Conservation (phyloP, 2,113 vertebrate genomes). For the Indicator maculatus region DNA sequence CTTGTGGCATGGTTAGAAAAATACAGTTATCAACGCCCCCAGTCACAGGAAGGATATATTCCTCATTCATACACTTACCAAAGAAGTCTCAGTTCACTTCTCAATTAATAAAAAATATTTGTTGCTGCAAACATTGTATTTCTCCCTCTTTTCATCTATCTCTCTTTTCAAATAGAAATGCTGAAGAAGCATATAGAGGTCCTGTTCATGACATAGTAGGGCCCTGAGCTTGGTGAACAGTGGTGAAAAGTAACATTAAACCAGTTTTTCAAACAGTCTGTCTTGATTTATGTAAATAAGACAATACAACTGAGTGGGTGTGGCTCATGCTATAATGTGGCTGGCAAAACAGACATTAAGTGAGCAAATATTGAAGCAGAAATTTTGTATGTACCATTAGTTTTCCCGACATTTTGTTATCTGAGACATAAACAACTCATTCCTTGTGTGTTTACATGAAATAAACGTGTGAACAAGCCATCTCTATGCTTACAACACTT, state of each 20-base stretch:
- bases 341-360: neutral
- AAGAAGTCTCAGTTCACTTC: neutral
- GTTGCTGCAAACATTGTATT: neutral
- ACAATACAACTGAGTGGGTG: rapidly evolving
- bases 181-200: neutral
- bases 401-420: neutral
- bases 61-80: rapidly evolving
- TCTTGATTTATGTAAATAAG: neutral
- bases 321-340: neutral
- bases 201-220: rapidly evolving
- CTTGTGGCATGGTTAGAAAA: neutral
- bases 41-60: neutral
- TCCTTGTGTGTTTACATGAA: neutral
- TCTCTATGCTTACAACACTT: neutral
- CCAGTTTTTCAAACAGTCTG: neutral
- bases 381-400: rapidly evolving
- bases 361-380: neutral
- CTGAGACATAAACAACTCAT: neutral
- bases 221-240: neutral
- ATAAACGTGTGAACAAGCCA: neutral
- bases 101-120: neutral
- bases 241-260: neutral
- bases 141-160: neutral
- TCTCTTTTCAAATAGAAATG: neutral
- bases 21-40: rapidly evolving